A percentile compares a stretch with the other conserved stretches of the same genome.
These are phyloP conservation scores for Empis stercorea DNA, from an alignment of 2,888 invertebrate genomes.

Conservation along the genomic window DNA sequence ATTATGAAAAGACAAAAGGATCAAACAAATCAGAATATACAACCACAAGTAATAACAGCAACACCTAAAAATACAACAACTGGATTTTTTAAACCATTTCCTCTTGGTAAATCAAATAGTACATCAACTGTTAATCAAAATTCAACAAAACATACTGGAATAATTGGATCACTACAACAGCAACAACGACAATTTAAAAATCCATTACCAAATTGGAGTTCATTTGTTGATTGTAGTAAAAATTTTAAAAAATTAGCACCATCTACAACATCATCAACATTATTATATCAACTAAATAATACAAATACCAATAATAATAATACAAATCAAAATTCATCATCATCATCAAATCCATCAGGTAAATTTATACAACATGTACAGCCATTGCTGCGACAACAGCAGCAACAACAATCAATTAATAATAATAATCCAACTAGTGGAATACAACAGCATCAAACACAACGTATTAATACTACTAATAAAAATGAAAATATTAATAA, in stretches of 20 bases:
- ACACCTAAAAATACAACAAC: constrained; percentile 16
- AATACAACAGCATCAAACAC: no score
- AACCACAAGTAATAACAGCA: constrained; percentile 12
- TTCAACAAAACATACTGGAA: constrained; percentile 13
- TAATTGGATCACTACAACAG: neutral
- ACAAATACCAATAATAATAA: no score
- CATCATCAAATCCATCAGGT: no score
- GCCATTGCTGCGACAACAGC: no score
- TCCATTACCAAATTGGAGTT: constrained; percentile 30
- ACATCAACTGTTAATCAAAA: constrained; percentile 24
- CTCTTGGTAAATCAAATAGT: constrained; percentile 32
- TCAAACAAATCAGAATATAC: constrained; percentile 22
- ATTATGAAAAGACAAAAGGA: constrained; percentile 30
- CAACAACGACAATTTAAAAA: constrained; percentile 26
- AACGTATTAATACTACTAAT: no score
- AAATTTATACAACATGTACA: no score
- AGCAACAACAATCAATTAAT: no score
- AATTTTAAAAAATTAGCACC: neutral
- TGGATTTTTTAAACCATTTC: constrained; percentile 18
- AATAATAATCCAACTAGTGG: no score
- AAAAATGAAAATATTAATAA: no score
- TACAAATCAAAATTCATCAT: no score
- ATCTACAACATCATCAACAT: neutral
- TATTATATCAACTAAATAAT: no score
- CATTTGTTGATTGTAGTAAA: constrained; percentile 19